Conservation (phyloP, 2,113 vertebrate species). For the Pseudolaguvia tuberculata region DNA sequence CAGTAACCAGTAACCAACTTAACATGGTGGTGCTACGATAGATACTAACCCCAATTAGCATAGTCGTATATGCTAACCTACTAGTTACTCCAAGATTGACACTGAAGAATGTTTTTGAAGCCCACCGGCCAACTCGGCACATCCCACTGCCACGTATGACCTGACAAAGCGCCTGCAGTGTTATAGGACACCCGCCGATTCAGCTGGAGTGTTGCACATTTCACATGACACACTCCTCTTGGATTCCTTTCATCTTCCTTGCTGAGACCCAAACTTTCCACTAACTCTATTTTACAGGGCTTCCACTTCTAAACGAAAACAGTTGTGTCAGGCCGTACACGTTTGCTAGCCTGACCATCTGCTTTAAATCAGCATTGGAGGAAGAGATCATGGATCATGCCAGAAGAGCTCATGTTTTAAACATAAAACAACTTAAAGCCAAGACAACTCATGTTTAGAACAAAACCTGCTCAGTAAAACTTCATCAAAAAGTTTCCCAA, state of each 20-base stretch:
- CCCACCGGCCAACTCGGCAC: background rate
- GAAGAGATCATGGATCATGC: conserved; percentile 59
- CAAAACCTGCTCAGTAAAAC: too few species aligned
- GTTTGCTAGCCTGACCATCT: conserved; percentile 2
- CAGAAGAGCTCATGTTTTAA: conserved; percentile 46
- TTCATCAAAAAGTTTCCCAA: too few species aligned
- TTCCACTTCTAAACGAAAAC: conserved; percentile 41
- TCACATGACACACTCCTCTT: conserved; percentile 22
- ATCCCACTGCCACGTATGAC: conserved; percentile 34
- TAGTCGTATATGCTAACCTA: background rate
- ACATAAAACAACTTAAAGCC: conserved; percentile 51
- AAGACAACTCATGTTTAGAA: conserved; percentile 53
- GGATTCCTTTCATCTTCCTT: conserved; percentile 36
- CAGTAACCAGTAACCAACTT: conserved; percentile 16
- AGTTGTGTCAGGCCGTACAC: conserved; percentile 11
- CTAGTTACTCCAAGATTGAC: background rate
- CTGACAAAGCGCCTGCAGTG: conserved; percentile 23
- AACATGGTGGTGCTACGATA: conserved; percentile 10
- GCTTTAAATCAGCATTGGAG: conserved; percentile 44
- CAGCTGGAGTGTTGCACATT: conserved; percentile 23
- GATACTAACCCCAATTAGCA: conserved; percentile 8
- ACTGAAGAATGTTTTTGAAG: background rate
- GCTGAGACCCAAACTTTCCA: conserved; percentile 36
- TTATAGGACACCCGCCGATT: conserved; percentile 20
- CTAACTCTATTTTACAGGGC: conserved; percentile 22